Base-by-base conservation (phyloP, 2,888 invertebrate genomes). In the Glaucopsyche alexis region DNA sequence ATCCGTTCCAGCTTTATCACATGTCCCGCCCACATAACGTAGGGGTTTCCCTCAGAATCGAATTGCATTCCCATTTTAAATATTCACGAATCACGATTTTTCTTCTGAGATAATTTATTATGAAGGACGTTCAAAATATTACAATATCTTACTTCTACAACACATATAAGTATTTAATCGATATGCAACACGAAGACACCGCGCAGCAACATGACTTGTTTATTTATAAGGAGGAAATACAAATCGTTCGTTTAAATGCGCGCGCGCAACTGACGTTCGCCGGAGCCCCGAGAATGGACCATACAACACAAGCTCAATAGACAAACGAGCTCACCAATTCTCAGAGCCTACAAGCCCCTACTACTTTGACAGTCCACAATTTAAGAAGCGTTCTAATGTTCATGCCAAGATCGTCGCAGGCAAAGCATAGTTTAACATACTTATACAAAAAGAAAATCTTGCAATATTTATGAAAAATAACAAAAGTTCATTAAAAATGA, bases 1-100 rank as follows among this genome's bases (percentile, higher is more conserved):
- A 94, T 93, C 29, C 94, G 90, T 78, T 97, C 96, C 77, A 96
- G 85, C 74, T 93, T 90, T 71, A 97, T 93, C 73, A 88, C 88
- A 40, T 91, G 88, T 40, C 91, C 88, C 11, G 95, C 96, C 82
- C 96, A 87, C 83, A 94, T 94, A 49, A 96, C 93, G 82, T 90
- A 95, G 1, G 95, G 95, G 40, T 93, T 81, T 19, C 94, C 93
- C 77, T 95, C 93, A 52, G 87, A 87, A 78, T 94, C 94, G 73
- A 87, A 90, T 79, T 93, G 86, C 71, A 95, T 77, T 75, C 89
- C 88, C 93, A 93, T 92, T 75, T 78, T 85, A 65, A 42, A 47
- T 8, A 7, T 64, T 50, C 49, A 42, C 42, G 8, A 42, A 42
- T 7, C 42, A 38, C 60, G 11, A 29, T 55, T 69, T 8, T 14